Evolutionary conservation across 2,888 invertebrate species (phyloP), one percentile per base, ranked within the genome.

Genomic region (Rhamnusium bicolor): DNA sequence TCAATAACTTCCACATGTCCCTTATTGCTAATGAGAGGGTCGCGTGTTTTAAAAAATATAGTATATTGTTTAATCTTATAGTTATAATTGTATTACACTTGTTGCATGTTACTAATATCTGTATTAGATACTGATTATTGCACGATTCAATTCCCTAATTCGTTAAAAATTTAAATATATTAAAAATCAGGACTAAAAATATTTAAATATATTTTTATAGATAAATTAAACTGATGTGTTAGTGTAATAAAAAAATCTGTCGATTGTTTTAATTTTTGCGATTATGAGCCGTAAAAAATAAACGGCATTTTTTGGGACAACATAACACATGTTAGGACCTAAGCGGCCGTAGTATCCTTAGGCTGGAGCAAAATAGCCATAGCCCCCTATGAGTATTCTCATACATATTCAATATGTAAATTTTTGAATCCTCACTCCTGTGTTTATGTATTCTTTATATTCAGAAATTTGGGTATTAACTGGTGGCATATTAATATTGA

Each of bases 371-470:
- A 60, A 76, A 71, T 72, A 74, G 65, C 76, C 71, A 72, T 75
- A 73, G 69, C 71, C 73, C 78, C 76, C 72, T 76, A 79, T 77
- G 73, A 74, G 75, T 71, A 77, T 73, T 71, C 81, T 85, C 83
- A 84, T 85, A 75, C 81, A 85, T 85, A 85, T 85, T 84, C 85
- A 85, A 76, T 84, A 84, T 84, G 84, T 79, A 80, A 84, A 85
- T 84, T 82, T 82, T 83, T 77, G 58, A 79, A 80, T 79, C 78
- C 79, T 73, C 74, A 76, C 74, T 76, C 71, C 73, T 73, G 69
- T 77, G 76, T 78, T 78, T 79, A 76, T 77, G 74, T 73, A 74
- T 79, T 74, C 79, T 76, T 75, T 73, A 74, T 75, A 68, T 73
- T 74, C 71, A 77, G 71, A 60, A 74, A 73, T 73, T 71, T 58